Evolutionary conservation across 2,113 vertebrate species (phyloP).

Genomic region (Eolophus roseicapilla): DNA sequence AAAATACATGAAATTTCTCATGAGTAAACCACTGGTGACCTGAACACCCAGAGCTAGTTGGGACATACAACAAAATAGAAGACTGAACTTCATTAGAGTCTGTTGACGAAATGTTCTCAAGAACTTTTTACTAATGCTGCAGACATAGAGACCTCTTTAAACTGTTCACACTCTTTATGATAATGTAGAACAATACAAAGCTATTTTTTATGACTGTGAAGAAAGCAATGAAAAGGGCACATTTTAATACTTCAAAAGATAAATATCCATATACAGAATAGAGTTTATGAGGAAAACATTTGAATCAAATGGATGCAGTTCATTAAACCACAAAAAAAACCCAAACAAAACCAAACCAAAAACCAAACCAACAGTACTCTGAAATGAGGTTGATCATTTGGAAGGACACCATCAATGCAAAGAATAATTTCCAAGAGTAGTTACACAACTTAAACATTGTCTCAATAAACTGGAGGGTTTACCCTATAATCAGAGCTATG

Average conservation of each 20-base stretch:
- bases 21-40: rapidly evolving
- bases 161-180: neutral
- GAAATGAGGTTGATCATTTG: neutral
- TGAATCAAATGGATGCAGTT: neutral
- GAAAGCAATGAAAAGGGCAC: neutral
- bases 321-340: neutral
- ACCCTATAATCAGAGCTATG: neutral
- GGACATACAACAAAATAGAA: neutral
- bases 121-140: neutral
- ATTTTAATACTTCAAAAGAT: neutral
- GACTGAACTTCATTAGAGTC: neutral
- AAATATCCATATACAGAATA: neutral
- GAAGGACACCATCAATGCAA: neutral
- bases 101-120: neutral
- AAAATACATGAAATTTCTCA: neutral
- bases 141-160: neutral
- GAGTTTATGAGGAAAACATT: neutral
- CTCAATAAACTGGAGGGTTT: neutral
- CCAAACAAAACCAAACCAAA: neutral
- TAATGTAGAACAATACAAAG: neutral
- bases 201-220: neutral
- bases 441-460: neutral
- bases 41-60: neutral
- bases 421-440: neutral
- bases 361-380: neutral